Base-by-base conservation (phyloP, 2,797 vertebrate genomes). In the Sciurus carolinensis region DNA sequence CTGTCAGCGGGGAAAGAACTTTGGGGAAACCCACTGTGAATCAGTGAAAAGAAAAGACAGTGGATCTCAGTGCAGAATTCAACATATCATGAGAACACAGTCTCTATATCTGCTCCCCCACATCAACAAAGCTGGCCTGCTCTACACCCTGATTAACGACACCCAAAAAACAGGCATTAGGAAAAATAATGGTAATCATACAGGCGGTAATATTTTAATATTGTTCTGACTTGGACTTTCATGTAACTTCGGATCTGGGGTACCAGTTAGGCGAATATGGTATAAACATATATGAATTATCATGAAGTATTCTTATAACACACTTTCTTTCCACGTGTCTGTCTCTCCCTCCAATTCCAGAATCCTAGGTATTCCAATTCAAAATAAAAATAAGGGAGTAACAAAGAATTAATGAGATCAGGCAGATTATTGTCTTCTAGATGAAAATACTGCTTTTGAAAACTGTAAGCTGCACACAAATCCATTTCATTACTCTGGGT, bases 381-480 rank as follows among this genome's bases (percentile, higher is more conserved):
- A 76, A 95, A 96, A 72, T 85, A 71, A 91, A 87, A 95, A 64
- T 77, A 89, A 83, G 26, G 26, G n/a, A 81, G 17, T 42, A 90
- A 59, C 36, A 64, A 85, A 80, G 72, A 86, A 94, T 88, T 73
- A 82, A 62, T 64, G 17, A 90, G 7, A 50, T 4, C 42, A 84
- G 22, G 11, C 59, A 36, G 18, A 79, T 24, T 12, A 50, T 3
- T 33, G 72, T 17, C 13, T 76, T n/a, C n/a, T 39, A 62, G 15
- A 28, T 33, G 89, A 87, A 91, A 72, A n/a, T 0, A 18, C 28
- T 69, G 42, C 36, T 54, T 69, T 39, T 76, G 59, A 86, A 76
- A 30, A 80, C 15, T 83, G 14, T 39, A 80, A 81, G 72, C 13
- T 91, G 26, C 39, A 76, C 39, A 72, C 75, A 39, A 52, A 36